phyloP scores from a whole-genome alignment of 2,797 vertebrate species.

The Helicolenus hilgendorfi region DNA sequence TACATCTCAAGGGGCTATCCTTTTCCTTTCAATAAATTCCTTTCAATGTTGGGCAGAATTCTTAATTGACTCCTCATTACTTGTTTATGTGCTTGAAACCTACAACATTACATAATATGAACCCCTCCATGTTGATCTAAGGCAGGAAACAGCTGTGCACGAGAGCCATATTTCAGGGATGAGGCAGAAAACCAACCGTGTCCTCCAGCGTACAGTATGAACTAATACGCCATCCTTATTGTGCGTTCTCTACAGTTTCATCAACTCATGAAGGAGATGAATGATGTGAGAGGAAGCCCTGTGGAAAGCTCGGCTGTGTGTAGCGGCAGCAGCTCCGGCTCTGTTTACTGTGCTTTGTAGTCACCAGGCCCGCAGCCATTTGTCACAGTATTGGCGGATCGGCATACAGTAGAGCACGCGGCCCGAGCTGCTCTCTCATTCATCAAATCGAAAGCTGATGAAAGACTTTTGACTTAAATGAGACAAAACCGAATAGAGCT shows the following conservation, averaged over 20 bases:
- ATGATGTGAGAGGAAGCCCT: conserved; percentile 71
- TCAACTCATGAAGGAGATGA: conserved; percentile 82
- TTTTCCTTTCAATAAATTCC: no score
- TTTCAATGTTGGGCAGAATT: background rate
- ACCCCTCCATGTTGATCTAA: background rate
- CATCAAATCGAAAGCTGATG: conserved; percentile 76
- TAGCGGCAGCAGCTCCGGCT: conserved; percentile 56
- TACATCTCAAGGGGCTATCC: no score
- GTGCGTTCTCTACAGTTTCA: conserved; percentile 79
- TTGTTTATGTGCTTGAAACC: background rate
- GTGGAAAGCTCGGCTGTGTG: conserved; percentile 69
- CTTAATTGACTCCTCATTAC: background rate
- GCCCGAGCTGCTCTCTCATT: conserved; percentile 70
- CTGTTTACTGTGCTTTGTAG: conserved; percentile 84
- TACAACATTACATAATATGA: background rate
- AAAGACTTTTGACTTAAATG: conserved; percentile 76
- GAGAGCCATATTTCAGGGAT: conserved; percentile 12
- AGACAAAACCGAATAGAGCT: conserved; percentile 71
- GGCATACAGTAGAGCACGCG: conserved; percentile 57
- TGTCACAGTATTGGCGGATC: conserved; percentile 76
- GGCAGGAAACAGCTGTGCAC: background rate
- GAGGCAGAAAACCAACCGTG: conserved; percentile 26
- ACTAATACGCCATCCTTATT: conserved; percentile 51
- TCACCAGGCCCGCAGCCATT: conserved; percentile 80
- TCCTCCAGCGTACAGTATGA: conserved; percentile 44